Evolutionary conservation across 2,797 vertebrate genomes (phyloP).

Genomic region (Hylomyscus alleni): DNA sequence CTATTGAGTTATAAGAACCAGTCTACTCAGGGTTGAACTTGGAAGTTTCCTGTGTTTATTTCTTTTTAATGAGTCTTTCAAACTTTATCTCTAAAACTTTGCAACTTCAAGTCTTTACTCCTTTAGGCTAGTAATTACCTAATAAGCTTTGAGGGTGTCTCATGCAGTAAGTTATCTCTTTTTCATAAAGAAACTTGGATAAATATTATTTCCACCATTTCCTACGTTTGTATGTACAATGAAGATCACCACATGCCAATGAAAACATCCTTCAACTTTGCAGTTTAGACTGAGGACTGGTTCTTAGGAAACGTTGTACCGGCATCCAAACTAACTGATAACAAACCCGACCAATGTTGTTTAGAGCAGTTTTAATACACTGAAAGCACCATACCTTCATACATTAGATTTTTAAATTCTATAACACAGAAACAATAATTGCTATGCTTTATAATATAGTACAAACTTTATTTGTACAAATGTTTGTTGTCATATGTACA

Average conservation of each 20-base stretch:
- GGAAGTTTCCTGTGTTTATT: conserved; percentile 73
- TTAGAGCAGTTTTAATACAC: conserved; percentile 52
- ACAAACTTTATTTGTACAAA: not conserved
- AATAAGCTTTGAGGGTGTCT: conserved; percentile 85
- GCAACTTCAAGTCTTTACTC: conserved; percentile 85
- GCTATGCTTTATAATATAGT: not conserved
- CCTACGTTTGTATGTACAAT: conserved; percentile 86
- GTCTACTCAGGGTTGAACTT: conserved; percentile 60
- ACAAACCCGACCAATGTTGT: conserved; percentile 44
- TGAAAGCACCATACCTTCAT: not conserved
- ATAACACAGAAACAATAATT: not conserved
- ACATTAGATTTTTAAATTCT: not conserved
- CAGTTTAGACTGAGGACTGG: conserved; percentile 80
- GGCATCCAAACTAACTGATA: not conserved
- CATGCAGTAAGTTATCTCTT: conserved; percentile 81
- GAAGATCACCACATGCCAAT: conserved; percentile 82
- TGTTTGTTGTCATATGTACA: not conserved
- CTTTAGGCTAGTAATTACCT: conserved; percentile 81
- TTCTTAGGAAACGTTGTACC: conserved; percentile 52
- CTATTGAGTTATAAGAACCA: conserved; percentile 32
- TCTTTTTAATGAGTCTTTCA: conserved; percentile 76
- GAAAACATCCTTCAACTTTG: conserved; percentile 83
- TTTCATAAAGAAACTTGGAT: conserved; percentile 81
- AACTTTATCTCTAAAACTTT: conserved; percentile 83
- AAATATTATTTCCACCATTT: conserved; percentile 87